Evolutionary conservation across 2,113 vertebrate genomes (phyloP), one percentile per base, ranked within the genome.

Genomic region (Antechinus stuartii): DNA sequence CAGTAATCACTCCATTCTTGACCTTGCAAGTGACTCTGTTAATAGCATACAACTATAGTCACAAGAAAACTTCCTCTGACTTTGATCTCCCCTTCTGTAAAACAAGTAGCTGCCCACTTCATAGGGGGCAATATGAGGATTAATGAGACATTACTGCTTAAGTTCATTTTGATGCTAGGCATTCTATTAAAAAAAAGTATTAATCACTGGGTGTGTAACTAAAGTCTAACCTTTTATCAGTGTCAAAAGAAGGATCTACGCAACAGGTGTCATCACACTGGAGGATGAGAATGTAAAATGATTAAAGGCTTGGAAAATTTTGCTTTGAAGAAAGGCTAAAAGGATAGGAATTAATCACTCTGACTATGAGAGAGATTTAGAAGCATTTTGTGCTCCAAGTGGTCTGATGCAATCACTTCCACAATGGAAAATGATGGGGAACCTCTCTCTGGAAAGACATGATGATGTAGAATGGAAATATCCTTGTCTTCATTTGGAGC

Each of bases 151-250:
- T 92, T 91, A 91, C 49, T 61, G 92, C 16, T 2, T 14, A 94
- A 91, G 5, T 49, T 49, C 25, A 91, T 96, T 94, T 95, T 42
- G 50, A 96, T 89, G n/a, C 95, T 93, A 91, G 19, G 50, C 91
- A 95, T 46, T 46, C 96, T 95, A 95, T 94, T 96, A 25, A 92
- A 94, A 91, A 90, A 55, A 90, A 93, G 53, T 54, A 56, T 90
- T 84, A 1, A 56, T 54, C 76, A 90, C 57, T 25, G 11, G n/a
- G 46, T 12, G 8, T 27, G n/a, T 54, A 92, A 61, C 68, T 55
- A 90, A 94, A 92, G 84, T 30, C 92, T 89, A 90, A 90, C 50
- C 94, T 50, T 92, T 95, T 90, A 56, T 54, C 92, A 94, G 47
- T 26, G 47, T 94, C 90, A 68, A 92, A 92, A 84, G 68, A 42